These are phyloP conservation scores for Micrasema minimum DNA, from an alignment of 1,140 invertebrate genomes.

Conservation along the genomic window DNA sequence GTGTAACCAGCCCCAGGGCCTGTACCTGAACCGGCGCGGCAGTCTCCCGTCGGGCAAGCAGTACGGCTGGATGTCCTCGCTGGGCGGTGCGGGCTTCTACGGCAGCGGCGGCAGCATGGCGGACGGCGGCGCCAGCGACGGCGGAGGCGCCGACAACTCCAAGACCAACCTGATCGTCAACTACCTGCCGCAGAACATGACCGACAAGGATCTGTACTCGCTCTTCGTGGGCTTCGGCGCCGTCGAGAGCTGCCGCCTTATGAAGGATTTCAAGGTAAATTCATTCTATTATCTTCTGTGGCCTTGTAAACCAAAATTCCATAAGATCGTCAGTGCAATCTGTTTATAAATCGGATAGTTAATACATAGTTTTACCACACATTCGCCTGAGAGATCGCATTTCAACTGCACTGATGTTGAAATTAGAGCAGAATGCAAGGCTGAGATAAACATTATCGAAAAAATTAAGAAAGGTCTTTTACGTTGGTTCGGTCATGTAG, in stretches of 20 bases:
- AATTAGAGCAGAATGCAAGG: too few relatives aligned
- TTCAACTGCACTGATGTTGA: too few relatives aligned
- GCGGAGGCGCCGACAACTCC: conserved; percentile 60
- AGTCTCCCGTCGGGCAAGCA: conserved; percentile 49
- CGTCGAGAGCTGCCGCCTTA: conserved; percentile 90
- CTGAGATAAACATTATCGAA: too few relatives aligned
- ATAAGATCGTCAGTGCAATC: too few relatives aligned
- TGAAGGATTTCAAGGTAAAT: conserved; percentile 89
- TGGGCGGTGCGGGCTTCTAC: conserved; percentile 40
- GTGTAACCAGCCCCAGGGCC: conserved; percentile 39
- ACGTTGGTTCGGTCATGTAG: too few relatives aligned
- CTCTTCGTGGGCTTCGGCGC: conserved; percentile 89
- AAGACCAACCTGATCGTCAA: conserved; percentile 92
- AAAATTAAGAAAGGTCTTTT: too few relatives aligned
- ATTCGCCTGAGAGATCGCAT: too few relatives aligned
- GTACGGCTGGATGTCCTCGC: conserved; percentile 32
- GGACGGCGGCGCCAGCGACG: conserved; percentile 56
- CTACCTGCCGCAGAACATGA: conserved; percentile 93
- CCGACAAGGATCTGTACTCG: conserved; percentile 88
- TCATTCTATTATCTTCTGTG: too few relatives aligned
- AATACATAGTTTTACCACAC: too few relatives aligned
- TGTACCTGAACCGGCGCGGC: conserved; percentile 46
- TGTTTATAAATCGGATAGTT: too few relatives aligned
- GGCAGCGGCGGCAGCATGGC: conserved; percentile 57
- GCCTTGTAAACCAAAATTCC: too few relatives aligned